Conservation (phyloP, 2,113 vertebrate species). For the Barbus barbus region DNA sequence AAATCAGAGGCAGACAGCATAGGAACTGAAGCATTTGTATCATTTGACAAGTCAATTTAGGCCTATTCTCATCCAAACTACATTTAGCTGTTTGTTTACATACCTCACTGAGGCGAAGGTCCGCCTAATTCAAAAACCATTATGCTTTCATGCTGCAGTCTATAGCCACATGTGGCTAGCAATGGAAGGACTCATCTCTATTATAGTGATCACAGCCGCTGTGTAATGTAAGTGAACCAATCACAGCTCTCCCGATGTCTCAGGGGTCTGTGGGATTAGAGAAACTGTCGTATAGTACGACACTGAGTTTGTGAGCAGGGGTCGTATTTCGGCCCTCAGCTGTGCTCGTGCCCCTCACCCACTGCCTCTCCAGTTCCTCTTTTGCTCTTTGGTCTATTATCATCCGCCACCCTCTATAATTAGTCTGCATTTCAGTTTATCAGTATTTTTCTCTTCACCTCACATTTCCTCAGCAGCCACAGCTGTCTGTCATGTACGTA, state of each 20-base stretch:
- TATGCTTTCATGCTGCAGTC: conserved; percentile 53
- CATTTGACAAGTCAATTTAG: neutral
- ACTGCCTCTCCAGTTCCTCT: conserved; percentile 57
- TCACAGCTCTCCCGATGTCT: conserved; percentile 40
- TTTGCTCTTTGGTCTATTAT: conserved; percentile 77
- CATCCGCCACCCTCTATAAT: conserved; percentile 83
- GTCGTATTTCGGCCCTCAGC: conserved; percentile 86
- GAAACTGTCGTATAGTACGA: conserved; percentile 49
- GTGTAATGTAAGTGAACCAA: conserved; percentile 55
- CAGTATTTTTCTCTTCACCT: conserved; percentile 79
- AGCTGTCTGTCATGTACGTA: conserved; percentile 81
- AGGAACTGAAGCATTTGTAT: neutral
- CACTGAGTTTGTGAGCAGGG: conserved; percentile 4
- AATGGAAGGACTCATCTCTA: conserved; percentile 21
- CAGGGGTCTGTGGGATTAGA: conserved; percentile 51
- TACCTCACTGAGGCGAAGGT: conserved; percentile 67
- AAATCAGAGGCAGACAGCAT: too few relatives aligned
- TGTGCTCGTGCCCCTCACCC: conserved; percentile 71
- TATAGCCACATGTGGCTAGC: conserved; percentile 58
- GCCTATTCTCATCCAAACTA: too few relatives aligned
- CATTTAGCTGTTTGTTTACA: conserved; percentile 47
- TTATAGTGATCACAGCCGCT: conserved; percentile 51
- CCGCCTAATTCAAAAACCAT: conserved; percentile 42
- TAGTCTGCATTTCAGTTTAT: conserved; percentile 84
- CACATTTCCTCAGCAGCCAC: conserved; percentile 69